phyloP scores from a whole-genome alignment of 2,113 vertebrate species.

The Platycercus adscitus region DNA sequence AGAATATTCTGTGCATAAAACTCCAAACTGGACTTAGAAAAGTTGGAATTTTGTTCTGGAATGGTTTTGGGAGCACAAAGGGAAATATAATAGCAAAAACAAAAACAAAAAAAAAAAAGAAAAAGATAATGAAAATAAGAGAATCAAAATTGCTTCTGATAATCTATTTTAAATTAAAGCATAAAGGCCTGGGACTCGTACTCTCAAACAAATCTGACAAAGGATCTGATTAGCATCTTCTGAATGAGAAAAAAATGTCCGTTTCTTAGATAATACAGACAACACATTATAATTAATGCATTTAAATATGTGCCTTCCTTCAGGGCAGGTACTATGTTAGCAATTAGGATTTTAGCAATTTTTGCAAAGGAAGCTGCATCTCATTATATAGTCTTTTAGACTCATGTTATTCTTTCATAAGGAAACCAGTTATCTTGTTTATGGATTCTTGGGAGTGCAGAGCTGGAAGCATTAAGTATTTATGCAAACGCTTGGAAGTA shows the following conservation, averaged over 20 bases:
- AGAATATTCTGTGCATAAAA: background rate
- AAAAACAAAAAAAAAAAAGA: background rate
- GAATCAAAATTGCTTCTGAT: background rate
- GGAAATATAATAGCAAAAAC: background rate
- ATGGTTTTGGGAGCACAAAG: background rate
- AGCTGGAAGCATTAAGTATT: conserved; percentile 58
- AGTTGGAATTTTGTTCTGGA: background rate
- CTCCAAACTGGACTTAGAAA: background rate
- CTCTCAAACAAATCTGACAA: conserved; percentile 9
- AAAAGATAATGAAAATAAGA: background rate
- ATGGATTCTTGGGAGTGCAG: conserved; percentile 43
- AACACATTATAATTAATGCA: conserved; percentile 51
- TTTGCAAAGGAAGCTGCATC: conserved; percentile 31
- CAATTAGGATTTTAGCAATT: conserved; percentile 21
- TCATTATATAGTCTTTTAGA: conserved; percentile 40
- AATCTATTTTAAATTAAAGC: conserved; percentile 54
- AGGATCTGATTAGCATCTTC: conserved; percentile 47
- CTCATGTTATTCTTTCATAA: conserved; percentile 43
- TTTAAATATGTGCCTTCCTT: conserved; percentile 56
- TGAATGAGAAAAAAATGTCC: background rate
- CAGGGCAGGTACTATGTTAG: conserved; percentile 12
- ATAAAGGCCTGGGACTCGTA: conserved; percentile 7
- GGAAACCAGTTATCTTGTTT: conserved; percentile 58
- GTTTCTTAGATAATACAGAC: conserved; percentile 43
- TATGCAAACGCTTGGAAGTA: conserved; percentile 38